A percentile compares a stretch with the other conserved stretches of the same genome.
These are phyloP conservation scores for Anoplolepis gracilipes DNA, from an alignment of 1,140 invertebrate genomes.

Conservation along the genomic window DNA sequence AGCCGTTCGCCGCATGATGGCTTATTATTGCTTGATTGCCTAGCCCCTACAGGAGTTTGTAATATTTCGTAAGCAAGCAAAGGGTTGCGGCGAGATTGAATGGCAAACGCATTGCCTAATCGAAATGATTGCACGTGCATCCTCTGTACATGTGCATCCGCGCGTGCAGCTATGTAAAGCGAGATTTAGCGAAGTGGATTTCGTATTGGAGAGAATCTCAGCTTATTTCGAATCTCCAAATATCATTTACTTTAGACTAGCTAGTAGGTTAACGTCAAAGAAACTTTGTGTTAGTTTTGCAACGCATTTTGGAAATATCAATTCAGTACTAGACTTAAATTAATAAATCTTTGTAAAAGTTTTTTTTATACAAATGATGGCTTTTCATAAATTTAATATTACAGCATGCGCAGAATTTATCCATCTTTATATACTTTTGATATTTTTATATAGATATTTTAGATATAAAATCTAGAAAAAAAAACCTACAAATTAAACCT, in stretches of 20 bases:
- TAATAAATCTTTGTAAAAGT: neutral
- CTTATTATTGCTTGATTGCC: constrained; percentile 76
- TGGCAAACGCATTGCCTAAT: constrained; percentile 58
- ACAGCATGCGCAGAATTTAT: neutral
- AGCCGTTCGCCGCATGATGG: constrained; percentile 42
- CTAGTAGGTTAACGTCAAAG: neutral
- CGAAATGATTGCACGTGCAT: constrained; percentile 29
- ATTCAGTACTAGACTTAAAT: neutral
- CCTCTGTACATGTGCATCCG: constrained; percentile 17
- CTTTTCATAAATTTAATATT: neutral
- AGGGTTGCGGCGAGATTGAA: constrained; percentile 73
- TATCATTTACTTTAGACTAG: neutral
- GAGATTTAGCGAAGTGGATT: neutral
- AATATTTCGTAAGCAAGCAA: constrained; percentile 76
- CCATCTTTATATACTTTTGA: too few relatives aligned
- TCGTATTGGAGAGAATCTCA: neutral
- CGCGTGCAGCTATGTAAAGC: neutral
- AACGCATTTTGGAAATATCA: neutral
- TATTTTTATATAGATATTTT: too few relatives aligned
- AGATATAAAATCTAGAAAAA: neutral
- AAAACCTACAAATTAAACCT: too few relatives aligned
- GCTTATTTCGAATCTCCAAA: neutral
- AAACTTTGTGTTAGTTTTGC: neutral
- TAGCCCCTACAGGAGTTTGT: constrained; percentile 69
- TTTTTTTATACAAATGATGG: too few relatives aligned